phyloP scores from a whole-genome alignment of 64 coral and sea anemone genomes.

The Exaiptasia diaphana region DNA sequence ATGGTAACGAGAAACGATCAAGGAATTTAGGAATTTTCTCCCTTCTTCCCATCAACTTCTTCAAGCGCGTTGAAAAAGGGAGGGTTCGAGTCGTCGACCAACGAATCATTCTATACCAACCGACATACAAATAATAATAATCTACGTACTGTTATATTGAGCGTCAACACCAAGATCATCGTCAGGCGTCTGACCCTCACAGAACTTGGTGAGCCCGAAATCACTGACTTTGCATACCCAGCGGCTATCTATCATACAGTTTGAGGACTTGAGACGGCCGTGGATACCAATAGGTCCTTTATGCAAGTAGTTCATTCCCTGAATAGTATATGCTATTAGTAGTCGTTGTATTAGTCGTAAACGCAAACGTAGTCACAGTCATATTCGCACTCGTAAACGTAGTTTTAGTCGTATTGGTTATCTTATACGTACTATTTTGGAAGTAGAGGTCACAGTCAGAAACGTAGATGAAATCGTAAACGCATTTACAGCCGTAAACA shows the following conservation, averaged over 20 bases:
- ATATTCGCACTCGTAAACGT: not conserved
- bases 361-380: not conserved
- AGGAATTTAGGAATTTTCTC: conserved; percentile 53
- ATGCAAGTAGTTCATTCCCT: conserved; percentile 70
- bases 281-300: conserved; percentile 50
- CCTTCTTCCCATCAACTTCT: not conserved
- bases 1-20: too few species aligned
- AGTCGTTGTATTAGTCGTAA: not conserved
- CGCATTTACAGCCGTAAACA: not conserved
- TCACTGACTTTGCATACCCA: conserved; percentile 86
- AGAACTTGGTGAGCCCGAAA: conserved; percentile 59
- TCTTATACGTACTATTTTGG: not conserved
- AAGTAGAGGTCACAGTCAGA: not conserved
- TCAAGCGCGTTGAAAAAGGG: conserved; percentile 34
- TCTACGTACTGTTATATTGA: conserved; percentile 50
- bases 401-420: not conserved
- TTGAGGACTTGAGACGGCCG: conserved; percentile 52
- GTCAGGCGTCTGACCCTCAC: conserved; percentile 30
- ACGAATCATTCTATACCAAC: not conserved
- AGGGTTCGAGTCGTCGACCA: conserved; percentile 28
- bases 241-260: conserved; percentile 74
- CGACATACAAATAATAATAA: not conserved
- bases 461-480: not conserved
- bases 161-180: conserved; percentile 17
- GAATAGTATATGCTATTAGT: not conserved